Conservation (phyloP, 2,113 vertebrate species). For the Notechis scutatus region DNA sequence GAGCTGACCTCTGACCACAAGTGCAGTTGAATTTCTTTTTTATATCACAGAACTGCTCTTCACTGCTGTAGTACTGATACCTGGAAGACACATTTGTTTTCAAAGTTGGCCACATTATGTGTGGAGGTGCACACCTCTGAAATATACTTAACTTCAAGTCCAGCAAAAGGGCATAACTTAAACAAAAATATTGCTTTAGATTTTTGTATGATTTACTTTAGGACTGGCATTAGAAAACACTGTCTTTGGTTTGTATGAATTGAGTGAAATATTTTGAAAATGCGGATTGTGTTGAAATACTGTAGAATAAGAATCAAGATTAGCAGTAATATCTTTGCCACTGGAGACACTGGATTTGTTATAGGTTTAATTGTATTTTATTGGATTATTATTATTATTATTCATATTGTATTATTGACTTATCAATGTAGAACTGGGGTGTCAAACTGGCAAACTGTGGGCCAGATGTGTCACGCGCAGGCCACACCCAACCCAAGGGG, state of each 20-base stretch:
- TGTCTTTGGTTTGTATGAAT: not conserved
- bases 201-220: not conserved
- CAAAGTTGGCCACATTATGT: not conserved
- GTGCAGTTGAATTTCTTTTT: not conserved
- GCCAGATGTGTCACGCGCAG: too few species aligned
- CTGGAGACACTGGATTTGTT: not conserved
- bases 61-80: not conserved
- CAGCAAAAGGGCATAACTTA: not conserved
- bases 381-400: not conserved
- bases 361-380: not conserved
- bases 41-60: not conserved
- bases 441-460: too few species aligned
- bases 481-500: too few species aligned
- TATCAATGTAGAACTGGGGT: not conserved
- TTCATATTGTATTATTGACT: not conserved
- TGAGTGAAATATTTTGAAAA: not conserved
- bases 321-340: not conserved
- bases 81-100: not conserved
- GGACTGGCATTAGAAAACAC: not conserved
- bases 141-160: not conserved
- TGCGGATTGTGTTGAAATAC: not conserved
- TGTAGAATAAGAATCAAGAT: not conserved
- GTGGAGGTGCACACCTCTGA: not conserved
- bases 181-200: not conserved
- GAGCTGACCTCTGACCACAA: not conserved